A percentile compares a stretch with the other conserved stretches of the same genome.
phyloP scores from a whole-genome alignment of 2,113 vertebrate genomes.

The Ictidomys tridecemlineatus region DNA sequence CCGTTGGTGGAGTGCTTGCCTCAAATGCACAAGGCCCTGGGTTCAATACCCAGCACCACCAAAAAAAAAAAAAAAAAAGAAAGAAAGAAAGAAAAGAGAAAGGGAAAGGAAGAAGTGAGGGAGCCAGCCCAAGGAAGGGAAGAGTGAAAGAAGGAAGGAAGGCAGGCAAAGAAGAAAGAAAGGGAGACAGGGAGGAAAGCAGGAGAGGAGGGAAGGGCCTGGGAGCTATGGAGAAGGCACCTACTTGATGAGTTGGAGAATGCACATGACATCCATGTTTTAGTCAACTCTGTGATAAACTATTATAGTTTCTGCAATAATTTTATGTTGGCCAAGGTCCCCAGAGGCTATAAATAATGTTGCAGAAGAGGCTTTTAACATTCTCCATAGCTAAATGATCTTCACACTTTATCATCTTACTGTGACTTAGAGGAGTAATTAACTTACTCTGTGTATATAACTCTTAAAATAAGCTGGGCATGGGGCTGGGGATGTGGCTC shows the following conservation, averaged over 20 bases:
- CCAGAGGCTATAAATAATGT: conserved; percentile 10
- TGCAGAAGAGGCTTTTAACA: not conserved
- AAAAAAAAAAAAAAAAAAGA: too few species aligned
- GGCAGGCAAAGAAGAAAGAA: too few species aligned
- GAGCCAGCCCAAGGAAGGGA: not conserved
- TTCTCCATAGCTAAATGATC: conserved; percentile 49
- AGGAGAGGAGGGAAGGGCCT: too few species aligned
- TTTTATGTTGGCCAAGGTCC: not conserved
- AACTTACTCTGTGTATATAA: not conserved
- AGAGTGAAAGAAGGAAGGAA: too few species aligned
- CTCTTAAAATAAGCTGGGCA: not conserved
- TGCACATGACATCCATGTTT: not conserved
- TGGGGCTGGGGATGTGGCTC: too few species aligned
- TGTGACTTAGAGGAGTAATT: not conserved
- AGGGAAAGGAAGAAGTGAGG: too few species aligned
- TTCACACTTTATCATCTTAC: conserved; percentile 36
- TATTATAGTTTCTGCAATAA: conserved; percentile 21
- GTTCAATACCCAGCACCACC: too few species aligned
- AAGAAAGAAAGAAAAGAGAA: not conserved
- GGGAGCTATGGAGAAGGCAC: not conserved
- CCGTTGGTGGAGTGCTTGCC: too few species aligned
- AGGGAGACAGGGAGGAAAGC: too few species aligned
- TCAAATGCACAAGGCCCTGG: too few species aligned
- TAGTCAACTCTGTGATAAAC: not conserved
- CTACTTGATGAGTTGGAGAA: not conserved